phyloP scores from a whole-genome alignment of 2,888 invertebrate species.

The Harpagoxenus sublaevis region DNA sequence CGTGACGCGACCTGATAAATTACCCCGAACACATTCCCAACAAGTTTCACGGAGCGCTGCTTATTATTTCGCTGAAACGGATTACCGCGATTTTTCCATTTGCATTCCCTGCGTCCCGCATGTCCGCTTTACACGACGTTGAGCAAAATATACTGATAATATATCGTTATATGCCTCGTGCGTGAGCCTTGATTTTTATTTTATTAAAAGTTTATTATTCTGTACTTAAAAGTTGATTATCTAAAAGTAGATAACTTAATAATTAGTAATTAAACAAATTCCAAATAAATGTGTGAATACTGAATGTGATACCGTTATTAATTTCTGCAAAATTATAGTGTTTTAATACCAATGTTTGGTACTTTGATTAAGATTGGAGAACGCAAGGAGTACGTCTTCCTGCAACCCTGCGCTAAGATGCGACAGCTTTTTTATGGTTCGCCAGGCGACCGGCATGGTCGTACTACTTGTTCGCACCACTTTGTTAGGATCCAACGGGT shows the following conservation, averaged over 20 bases:
- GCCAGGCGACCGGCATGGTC: not conserved
- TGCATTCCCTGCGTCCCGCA: not conserved
- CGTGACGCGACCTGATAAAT: conserved; percentile 46
- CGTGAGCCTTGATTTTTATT: not conserved
- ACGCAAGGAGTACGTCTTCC: not conserved
- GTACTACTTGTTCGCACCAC: conserved; percentile 40
- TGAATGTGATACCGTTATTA: not conserved
- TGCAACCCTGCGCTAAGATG: not conserved
- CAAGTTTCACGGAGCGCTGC: conserved; percentile 20
- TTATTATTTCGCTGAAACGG: conserved; percentile 20
- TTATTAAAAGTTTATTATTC: not conserved
- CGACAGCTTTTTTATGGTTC: not conserved
- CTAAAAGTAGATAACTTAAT: not conserved
- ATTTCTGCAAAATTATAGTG: too few species aligned
- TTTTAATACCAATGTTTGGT: not conserved
- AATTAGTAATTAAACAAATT: conserved; percentile 2
- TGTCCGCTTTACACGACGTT: not conserved
- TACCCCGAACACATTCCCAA: conserved; percentile 11
- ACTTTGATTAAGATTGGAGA: not conserved
- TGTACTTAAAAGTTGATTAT: not conserved
- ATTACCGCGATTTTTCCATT: conserved; percentile 44
- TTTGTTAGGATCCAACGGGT: conserved; percentile 37
- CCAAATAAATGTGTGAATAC: not conserved
- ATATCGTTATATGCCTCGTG: not conserved
- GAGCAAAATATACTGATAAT: not conserved